Base-by-base conservation (phyloP, 2,888 invertebrate species). In the Venustoraphidia nigricollis region DNA sequence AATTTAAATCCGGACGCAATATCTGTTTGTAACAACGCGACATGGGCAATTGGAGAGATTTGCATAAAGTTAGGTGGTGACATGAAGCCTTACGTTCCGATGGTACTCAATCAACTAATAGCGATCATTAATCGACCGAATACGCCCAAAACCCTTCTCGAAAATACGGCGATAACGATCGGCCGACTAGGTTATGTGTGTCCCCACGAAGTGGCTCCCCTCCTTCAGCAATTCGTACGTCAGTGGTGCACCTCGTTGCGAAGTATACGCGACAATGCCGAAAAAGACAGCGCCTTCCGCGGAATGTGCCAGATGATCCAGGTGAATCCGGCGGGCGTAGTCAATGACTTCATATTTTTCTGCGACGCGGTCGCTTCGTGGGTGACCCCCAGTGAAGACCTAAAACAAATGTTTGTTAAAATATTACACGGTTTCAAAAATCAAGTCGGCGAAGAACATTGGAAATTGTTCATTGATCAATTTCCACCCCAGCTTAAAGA, bases 101-200 rank as follows among this genome's bases (percentile, higher is more conserved):
- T 92, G 62, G 88, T 97, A 58, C 73, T 97, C 53, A 81, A 76
- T 54, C 86, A 91, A 62, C 79, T 97, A 54, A 87, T 96, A 55
- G 79, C 86, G 57, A 96, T 95, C 52, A 91, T 98, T 62, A 94
- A 95, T 68, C 81, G 86, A 62, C 85, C 87, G 48, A 91, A 89
- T 66, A 92, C 94, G 50, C 94, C 96, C 37, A 93, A 97, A 73
- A 97, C 97, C 8, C 77, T 99, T 57, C 79, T 97, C 60, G 97
- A 98, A 75, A 98, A 98, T 65, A 97, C 97, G 67, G 96, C 97
- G 74, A 95, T 98, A 74, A 95, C 97, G 75, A 91, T 98, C 77
- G 97, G 98, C 80, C 93, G 96, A 73, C 87, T 98, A 77, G 97
- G 97, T 79, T 91, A 87, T 79, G 93, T 95, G 75, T 97, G 96